Percentiles rank a stretch among this genome's conserved stretches.
Conservation (phyloP, 2,113 vertebrate genomes). For the Cyprinodon variegatus region DNA sequence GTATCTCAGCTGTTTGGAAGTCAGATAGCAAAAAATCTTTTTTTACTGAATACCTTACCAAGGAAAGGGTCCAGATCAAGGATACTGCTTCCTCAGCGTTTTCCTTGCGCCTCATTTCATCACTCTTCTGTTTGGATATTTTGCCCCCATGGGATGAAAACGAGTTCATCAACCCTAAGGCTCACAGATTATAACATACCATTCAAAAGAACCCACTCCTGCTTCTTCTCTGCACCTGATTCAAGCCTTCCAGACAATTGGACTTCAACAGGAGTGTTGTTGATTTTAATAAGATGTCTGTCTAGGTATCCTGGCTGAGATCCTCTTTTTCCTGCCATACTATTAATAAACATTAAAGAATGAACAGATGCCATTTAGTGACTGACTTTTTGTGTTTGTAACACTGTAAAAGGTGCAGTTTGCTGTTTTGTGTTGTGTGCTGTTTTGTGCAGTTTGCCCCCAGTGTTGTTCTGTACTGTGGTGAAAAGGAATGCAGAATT, state of each 20-base stretch:
- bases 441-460: constrained; percentile 39
- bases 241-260: constrained; percentile 53
- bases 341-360: constrained; percentile 51
- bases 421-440: constrained; percentile 43
- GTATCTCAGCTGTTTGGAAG: constrained; percentile 80
- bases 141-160: constrained; percentile 54
- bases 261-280: constrained; percentile 51
- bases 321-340: constrained; percentile 75
- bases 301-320: constrained; percentile 46
- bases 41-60: neutral
- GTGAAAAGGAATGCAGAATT: constrained; percentile 15
- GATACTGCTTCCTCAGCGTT: constrained; percentile 21
- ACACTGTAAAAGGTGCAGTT: constrained; percentile 75
- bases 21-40: constrained; percentile 78
- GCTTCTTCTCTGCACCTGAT: constrained; percentile 40
- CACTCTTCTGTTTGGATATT: constrained; percentile 55
- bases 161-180: constrained; percentile 7
- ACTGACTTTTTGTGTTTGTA: constrained; percentile 71
- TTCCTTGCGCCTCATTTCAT: constrained; percentile 32
- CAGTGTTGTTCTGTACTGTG: constrained; percentile 67
- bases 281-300: constrained; percentile 43
- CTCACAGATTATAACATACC: constrained; percentile 51
- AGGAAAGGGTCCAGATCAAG: constrained; percentile 23
- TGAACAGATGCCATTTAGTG: constrained; percentile 36
- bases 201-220: constrained; percentile 36